Base-by-base conservation (phyloP, 2,888 invertebrate species). In the Cerceris ruficornis region DNA sequence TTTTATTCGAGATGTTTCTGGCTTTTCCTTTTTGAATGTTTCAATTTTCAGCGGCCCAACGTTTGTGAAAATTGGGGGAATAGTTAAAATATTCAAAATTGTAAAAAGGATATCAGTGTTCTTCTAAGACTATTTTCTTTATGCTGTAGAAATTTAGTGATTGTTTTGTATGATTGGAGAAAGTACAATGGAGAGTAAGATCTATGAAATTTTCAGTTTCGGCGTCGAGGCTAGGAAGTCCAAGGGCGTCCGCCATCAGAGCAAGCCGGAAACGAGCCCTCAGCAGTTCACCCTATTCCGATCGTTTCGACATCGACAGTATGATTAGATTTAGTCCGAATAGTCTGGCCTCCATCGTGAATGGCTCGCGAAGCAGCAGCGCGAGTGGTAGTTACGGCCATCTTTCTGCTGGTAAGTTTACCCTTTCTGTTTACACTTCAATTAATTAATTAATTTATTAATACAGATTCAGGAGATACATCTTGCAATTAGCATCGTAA, bases 321-420 rank as follows among this genome's bases (percentile, higher is more conserved):
- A 97, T 99, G 94, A 98, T 99, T 86, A 95, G 98, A 76, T 98
- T 98, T 87, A 98, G 98, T 7, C 98, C 98, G 6, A 97, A 98
- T 87, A 98, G 98, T 39, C 93, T 99, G 84, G 97, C 96, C 9
- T 96, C 96, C 61, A 94, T 96, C 84, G 95, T 96, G 84, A 96
- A 96, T 90, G 96, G 97, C 15, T 98, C 98, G 0, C 94, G 98
- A 82, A 97, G 97, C 77, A 97, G 97, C 14, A 96, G 97, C 43
- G 97, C 97, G 6, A 98, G 98, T 88, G 98, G 98, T 59, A 98
- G 98, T 80, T 98, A 98, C 94, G 98, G 98, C 17, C 99, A 99
- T 93, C 95, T 99, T 82, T 98, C 98, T 82, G 98, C 98, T 86
- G 98, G 96, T 96, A 91, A 84, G 80, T 67, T 28, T 28, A 42